phyloP scores from a whole-genome alignment of 92 coral and sea anemone species.

The Phymanthus crucifer region DNA sequence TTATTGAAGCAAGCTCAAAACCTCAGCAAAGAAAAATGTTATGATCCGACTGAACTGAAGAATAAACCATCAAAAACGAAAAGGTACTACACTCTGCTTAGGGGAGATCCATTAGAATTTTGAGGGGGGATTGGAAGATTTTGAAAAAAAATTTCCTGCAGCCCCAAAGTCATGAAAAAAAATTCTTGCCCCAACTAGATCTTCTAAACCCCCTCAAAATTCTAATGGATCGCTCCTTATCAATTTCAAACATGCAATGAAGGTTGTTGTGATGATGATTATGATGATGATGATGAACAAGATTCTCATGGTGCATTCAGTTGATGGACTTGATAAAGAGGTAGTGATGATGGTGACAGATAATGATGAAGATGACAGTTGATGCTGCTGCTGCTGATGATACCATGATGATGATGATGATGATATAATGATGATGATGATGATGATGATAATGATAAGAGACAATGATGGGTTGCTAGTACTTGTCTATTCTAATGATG shows the following conservation, averaged over 20 bases:
- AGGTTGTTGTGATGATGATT: background rate
- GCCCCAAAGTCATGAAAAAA: too few relatives aligned
- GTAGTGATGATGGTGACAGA: background rate
- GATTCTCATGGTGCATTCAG: background rate
- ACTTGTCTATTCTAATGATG: too few relatives aligned
- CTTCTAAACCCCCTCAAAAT: too few relatives aligned
- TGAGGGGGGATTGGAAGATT: too few relatives aligned
- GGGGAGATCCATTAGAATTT: too few relatives aligned
- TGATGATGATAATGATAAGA: too few relatives aligned
- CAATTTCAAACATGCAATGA: background rate
- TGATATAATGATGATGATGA: background rate
- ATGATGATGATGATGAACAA: background rate
- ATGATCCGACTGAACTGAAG: constrained; percentile 58
- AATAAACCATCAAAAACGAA: constrained; percentile 50
- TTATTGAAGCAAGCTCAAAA: constrained; percentile 81
- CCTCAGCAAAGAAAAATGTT: constrained; percentile 86
- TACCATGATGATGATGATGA: background rate
- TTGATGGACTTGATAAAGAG: background rate
- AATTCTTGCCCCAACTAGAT: too few relatives aligned
- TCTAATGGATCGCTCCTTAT: too few relatives aligned
- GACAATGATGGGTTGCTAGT: too few relatives aligned
- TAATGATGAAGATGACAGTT: background rate
- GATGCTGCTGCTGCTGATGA: background rate
- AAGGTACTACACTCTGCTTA: constrained; percentile 50
- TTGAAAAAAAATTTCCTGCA: too few relatives aligned